Conservation (phyloP, 2,888 invertebrate species). For the Drosophila mulleri region DNA sequence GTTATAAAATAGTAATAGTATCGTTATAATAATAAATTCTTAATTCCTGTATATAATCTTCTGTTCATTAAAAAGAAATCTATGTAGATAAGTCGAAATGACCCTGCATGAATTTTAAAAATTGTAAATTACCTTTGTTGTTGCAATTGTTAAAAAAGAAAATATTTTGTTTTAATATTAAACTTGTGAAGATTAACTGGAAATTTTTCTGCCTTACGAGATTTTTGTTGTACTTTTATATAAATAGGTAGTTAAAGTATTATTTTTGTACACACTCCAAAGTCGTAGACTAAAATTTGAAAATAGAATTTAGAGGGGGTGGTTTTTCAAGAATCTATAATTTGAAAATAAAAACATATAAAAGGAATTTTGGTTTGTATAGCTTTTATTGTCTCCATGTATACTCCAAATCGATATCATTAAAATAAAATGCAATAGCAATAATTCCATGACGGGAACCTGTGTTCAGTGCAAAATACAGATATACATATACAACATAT, state of each 20-base stretch:
- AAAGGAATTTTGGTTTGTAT: not conserved
- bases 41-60: conserved; percentile 52
- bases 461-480: too few relatives aligned
- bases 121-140: conserved; percentile 2
- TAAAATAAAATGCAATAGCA: not conserved
- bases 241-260: not conserved
- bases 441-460: not conserved
- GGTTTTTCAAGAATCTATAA: not conserved
- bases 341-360: not conserved
- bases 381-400: not conserved
- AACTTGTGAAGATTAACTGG: conserved; percentile 9
- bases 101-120: conserved; percentile 9
- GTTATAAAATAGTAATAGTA: conserved; percentile 55
- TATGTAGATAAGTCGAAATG: conserved; percentile 19
- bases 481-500: too few relatives aligned
- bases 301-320: not conserved
- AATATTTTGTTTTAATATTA: conserved; percentile 10
- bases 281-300: not conserved
- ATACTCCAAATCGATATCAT: not conserved
- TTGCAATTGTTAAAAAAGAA: conserved; percentile 18
- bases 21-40: conserved; percentile 44
- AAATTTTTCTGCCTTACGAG: not conserved
- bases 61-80: not conserved
- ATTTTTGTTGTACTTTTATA: not conserved
- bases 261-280: not conserved